Conservation (phyloP, 2,113 vertebrate genomes). For the Saccopteryx leptura region DNA sequence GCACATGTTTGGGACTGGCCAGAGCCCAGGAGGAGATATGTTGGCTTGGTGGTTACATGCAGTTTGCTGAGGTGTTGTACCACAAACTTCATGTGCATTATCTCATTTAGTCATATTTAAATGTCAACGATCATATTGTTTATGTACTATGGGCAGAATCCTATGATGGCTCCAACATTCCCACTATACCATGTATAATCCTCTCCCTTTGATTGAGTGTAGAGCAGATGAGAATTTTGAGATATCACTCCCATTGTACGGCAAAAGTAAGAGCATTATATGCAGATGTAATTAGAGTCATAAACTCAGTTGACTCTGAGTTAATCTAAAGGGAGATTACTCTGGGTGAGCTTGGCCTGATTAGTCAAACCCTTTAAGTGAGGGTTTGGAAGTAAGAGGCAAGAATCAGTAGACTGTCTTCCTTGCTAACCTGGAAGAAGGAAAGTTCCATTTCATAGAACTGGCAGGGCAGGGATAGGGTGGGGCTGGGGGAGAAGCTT, state of each 20-base stretch:
- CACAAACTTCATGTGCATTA: not conserved
- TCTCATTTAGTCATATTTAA: not conserved
- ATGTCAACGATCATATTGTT: not conserved
- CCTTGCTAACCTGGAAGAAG: not conserved
- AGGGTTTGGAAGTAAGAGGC: not conserved
- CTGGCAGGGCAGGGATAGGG: not conserved
- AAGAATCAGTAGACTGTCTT: not conserved
- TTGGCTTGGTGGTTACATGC: no score
- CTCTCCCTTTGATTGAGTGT: not conserved
- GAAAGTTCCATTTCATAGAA: not conserved
- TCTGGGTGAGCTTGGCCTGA: not conserved
- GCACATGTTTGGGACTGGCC: no score
- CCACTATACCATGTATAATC: fast-evolving
- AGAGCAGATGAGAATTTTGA: not conserved
- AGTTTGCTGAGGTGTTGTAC: not conserved
- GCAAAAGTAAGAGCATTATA: not conserved
- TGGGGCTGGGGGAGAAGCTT: not conserved
- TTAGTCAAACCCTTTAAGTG: not conserved
- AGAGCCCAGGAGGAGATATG: not conserved
- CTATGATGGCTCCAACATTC: no score
- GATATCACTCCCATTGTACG: not conserved
- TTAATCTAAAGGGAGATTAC: not conserved
- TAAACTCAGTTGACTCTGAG: not conserved
- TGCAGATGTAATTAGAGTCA: not conserved
- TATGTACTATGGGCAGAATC: not conserved